Evolutionary conservation across 1,140 invertebrate genomes (phyloP).

Genomic region (Calosoma granatense): DNA sequence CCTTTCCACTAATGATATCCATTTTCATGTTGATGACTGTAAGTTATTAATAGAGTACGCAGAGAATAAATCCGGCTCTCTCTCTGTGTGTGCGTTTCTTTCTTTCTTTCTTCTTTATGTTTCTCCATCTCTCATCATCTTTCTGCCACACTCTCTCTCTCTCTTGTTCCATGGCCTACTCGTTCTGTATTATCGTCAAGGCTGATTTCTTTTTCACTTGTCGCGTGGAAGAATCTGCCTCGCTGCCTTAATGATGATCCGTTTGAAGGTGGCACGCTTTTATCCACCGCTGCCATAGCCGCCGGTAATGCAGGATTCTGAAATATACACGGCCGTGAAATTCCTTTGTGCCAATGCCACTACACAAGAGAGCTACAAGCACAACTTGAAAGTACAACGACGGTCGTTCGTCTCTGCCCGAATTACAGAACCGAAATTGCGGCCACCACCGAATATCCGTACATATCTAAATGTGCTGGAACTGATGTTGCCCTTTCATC

Average conservation of each 20-base stretch:
- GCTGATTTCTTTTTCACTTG: conserved; percentile 6
- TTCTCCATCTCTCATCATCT: not conserved
- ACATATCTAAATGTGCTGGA: too few species aligned
- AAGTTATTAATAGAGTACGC: conserved; percentile 2
- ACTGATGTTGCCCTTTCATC: too few species aligned
- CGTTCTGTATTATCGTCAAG: too few species aligned
- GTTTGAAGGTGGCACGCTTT: conserved; percentile 1
- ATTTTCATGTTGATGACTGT: conserved; percentile 8
- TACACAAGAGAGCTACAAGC: too few species aligned
- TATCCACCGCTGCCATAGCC: not conserved
- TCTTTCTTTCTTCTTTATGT: not conserved
- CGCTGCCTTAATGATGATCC: conserved; percentile 5
- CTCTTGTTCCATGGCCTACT: not conserved
- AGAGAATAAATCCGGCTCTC: conserved; percentile 1
- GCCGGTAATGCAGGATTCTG: not conserved
- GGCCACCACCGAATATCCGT: too few species aligned
- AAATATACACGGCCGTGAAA: not conserved
- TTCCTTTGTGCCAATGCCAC: not conserved
- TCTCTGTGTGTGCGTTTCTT: too few species aligned
- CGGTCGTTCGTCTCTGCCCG: too few species aligned
- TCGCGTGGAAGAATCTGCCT: conserved; percentile 1
- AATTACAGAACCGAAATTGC: too few species aligned
- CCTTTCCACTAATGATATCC: conserved; percentile 2
- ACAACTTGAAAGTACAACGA: too few species aligned
- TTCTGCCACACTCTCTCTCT: not conserved